Evolutionary conservation across 2,888 invertebrate genomes (phyloP), one percentile per base, ranked within the genome.

Genomic region (Ferrisia virgata): DNA sequence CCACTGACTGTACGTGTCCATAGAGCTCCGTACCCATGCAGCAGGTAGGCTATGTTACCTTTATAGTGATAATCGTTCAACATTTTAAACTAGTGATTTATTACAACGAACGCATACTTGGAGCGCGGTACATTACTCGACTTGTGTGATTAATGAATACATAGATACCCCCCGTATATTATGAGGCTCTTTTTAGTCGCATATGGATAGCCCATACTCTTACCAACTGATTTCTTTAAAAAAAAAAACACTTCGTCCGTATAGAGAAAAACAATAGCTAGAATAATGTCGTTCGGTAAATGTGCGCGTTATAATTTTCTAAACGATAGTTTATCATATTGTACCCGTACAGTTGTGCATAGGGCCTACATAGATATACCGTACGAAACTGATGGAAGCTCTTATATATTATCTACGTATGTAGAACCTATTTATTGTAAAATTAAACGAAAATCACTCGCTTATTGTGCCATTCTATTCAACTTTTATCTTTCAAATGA

Each of bases 51-150:
- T 47, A 47, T 6, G 5, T 18, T 47, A n/a, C n/a, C 15, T 47
- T 47, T 47, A 47, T 47, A 47, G 47, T 47, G 72, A 72, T 72
- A 72, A 72, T 72, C 72, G 72, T 72, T 72, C 33, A 72, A 72
- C 72, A 33, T 72, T 72, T 72, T 72, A n/a, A n/a, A n/a, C n/a
- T n/a, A 31, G 72, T 72, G 72, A 72, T 72, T 72, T 72, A 72
- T 72, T 31, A 72, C n/a, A 31, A n/a, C 72, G 18, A 58, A 11
- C 39, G 22, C 28, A 28, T 13, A 64, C 28, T 28, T n/a, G n/a
- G 58, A 22, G 18, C 31, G 13, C 13, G 31, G 31, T 72, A 9
- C 28, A 72, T 72, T 72, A 72, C 72, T n/a, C n/a, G 72, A 72
- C 72, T 72, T 33, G 15, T n/a, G 33, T 72, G 72, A 72, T 72